Percentiles rank a stretch among this genome's conserved stretches.
These are phyloP conservation scores for Lutraria rhynchaena DNA, from an alignment of 1,140 invertebrate genomes.

Conservation along the genomic window DNA sequence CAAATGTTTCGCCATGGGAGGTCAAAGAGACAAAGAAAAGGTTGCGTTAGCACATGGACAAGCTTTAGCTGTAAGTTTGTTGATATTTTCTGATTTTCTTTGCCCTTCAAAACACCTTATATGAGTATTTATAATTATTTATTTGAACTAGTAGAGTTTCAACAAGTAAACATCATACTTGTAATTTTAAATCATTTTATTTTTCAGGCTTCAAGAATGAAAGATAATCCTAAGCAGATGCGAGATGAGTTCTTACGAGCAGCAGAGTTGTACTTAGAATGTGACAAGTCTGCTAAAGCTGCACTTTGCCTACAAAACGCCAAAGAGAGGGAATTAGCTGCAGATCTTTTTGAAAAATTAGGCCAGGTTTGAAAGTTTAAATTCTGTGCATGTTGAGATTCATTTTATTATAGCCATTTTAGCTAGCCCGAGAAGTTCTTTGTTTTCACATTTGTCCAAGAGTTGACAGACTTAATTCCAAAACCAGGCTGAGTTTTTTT, in stretches of 20 bases:
- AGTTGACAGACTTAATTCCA: no score
- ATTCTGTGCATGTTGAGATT: no score
- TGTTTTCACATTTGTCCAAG: no score
- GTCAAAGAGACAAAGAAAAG: conserved; percentile 63
- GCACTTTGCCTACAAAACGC: conserved; percentile 75
- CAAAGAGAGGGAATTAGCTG: conserved; percentile 68
- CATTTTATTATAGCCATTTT: no score
- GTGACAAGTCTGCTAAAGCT: conserved; percentile 66
- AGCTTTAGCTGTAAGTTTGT: conserved; percentile 59
- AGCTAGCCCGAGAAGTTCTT: no score
- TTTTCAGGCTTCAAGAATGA: conserved; percentile 57
- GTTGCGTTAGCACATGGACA: conserved; percentile 73
- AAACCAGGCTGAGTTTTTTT: no score
- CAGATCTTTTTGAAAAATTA: conserved; percentile 73
- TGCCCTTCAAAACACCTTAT: neutral
- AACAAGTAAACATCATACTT: neutral
- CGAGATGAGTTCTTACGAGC: conserved; percentile 72
- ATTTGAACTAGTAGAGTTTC: neutral
- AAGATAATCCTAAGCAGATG: conserved; percentile 69
- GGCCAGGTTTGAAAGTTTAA: conserved; percentile 73
- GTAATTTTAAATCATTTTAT: no score
- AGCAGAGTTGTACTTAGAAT: conserved; percentile 71
- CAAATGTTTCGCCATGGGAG: conserved; percentile 74
- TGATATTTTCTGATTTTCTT: no score
- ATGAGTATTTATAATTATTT: neutral